Conservation (phyloP, 2,113 vertebrate genomes). For the Promerops cafer region DNA sequence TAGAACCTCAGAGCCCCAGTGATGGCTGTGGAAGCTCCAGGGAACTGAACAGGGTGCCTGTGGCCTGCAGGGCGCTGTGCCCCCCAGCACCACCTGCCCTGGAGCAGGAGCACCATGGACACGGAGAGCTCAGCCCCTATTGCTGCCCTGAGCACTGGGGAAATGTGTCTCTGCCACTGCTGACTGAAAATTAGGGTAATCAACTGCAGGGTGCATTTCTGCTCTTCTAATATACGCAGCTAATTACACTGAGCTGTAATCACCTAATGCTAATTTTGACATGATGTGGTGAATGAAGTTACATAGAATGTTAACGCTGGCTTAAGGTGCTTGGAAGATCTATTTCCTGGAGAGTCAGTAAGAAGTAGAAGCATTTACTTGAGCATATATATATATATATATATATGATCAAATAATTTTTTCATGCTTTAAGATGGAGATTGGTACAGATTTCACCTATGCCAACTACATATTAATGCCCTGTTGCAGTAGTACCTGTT, state of each 20-base stretch:
- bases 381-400: neutral
- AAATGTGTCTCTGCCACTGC: neutral
- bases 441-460: neutral
- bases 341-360: neutral
- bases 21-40: neutral
- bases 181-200: neutral
- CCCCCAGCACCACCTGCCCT: neutral
- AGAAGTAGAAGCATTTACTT: neutral
- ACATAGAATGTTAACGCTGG: neutral
- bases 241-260: neutral
- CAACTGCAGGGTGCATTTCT: neutral
- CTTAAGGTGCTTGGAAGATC: neutral
- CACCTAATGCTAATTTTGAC: neutral
- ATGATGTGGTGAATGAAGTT: neutral
- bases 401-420: neutral
- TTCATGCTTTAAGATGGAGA: neutral
- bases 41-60: fast-evolving
- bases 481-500: neutral
- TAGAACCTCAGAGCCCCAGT: neutral
- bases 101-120: fast-evolving
- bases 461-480: neutral
- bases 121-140: neutral
- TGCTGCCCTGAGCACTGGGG: neutral
- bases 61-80: neutral
- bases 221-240: neutral